Percentiles rank a stretch among this genome's conserved stretches.
Conservation (phyloP, 2,888 invertebrate genomes). For the Agrotis exclamationis region DNA sequence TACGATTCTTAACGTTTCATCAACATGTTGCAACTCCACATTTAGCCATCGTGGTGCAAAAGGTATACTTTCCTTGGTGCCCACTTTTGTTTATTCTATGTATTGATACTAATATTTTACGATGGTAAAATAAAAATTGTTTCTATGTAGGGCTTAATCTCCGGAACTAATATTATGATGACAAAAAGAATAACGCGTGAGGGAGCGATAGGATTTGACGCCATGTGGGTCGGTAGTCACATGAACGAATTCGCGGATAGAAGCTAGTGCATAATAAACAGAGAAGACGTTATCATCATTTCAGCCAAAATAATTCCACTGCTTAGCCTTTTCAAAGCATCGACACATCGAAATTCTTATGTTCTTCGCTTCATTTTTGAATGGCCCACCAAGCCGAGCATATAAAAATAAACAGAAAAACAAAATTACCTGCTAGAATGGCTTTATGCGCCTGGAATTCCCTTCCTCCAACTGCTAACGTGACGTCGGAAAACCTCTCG, state of each 20-base stretch:
- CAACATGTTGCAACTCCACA: background rate
- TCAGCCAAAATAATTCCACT: too few relatives aligned
- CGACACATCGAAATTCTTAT: too few relatives aligned
- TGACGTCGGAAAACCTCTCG: conserved; percentile 99
- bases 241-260: too few relatives aligned
- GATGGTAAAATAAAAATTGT: too few relatives aligned
- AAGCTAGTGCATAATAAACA: background rate
- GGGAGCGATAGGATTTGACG: too few relatives aligned
- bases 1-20: background rate
- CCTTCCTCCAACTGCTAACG: conserved; percentile 97
- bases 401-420: background rate
- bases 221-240: too few relatives aligned
- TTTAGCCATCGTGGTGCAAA: background rate
- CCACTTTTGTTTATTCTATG: background rate
- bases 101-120: too few relatives aligned
- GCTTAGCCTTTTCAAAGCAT: too few relatives aligned
- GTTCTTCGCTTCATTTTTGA: background rate
- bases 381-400: background rate
- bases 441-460: conserved; percentile 99
- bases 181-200: too few relatives aligned
- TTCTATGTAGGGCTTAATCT: too few relatives aligned
- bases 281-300: background rate
- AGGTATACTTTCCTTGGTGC: background rate
- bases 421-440: conserved; percentile 95
- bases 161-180: too few relatives aligned